Evolutionary conservation across 2,888 invertebrate species (phyloP), one percentile per base, ranked within the genome.

Genomic region (Ceramica pisi): DNA sequence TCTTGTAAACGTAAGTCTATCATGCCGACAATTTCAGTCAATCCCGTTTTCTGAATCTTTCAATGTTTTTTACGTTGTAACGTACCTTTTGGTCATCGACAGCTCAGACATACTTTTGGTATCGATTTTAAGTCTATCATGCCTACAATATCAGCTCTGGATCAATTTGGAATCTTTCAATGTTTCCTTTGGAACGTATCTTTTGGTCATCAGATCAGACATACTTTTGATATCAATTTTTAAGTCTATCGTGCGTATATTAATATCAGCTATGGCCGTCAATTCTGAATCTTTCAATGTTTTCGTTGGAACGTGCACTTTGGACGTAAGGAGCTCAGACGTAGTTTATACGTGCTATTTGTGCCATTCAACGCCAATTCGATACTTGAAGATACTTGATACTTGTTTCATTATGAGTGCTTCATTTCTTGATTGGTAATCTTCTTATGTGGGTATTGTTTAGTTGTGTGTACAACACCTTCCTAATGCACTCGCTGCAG

Each of bases 1-100:
- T 69, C n/a, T 19, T 68, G 8, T 38, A 67, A 26, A 65, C 21
- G n/a, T 41, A 9, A 26, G 26, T 26, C 26, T 26, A 26, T 26
- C 26, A 26, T 26, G 26, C 26, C 26, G 2, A 53, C n/a, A 67
- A 44, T 38, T 38, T 10, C 38, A 38, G 38, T 38, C 38, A 38
- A 38, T 10, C 38, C 38, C 10, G 38, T 38, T 38, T 51, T 51
- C 7, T 53, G 4, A 12, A 16, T 9, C 7, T 67, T 41, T 51
- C 1, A 19, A 65, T 51, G 4, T 44, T 67, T 41, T 31, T 9
- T 6, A n/a, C 12, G 9, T 70, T 12, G 26, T 19, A 57, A 26
- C 26, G 26, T 26, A 4, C 26, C 26, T 4, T 26, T 26, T 3
- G 26, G 38, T 38, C 38, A 38, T 10, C n/a, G n/a, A n/a, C 8